Conservation (phyloP, 2,888 invertebrate genomes). For the Azorinus chamasolen region DNA sequence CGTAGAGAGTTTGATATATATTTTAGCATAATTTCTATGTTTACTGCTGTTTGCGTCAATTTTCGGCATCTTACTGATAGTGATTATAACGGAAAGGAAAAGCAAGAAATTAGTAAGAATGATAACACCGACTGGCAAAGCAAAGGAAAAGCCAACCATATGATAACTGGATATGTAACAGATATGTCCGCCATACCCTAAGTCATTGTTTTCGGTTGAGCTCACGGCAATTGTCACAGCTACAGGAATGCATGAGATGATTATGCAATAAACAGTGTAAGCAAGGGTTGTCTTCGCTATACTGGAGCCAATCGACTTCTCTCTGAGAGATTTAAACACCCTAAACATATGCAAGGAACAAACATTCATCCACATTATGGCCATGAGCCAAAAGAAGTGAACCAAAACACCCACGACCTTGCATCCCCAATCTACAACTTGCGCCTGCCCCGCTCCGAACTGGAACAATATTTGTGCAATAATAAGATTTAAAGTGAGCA, state of each 20-base stretch:
- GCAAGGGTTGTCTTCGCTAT: constrained; percentile 6
- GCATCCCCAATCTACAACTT: constrained; percentile 24
- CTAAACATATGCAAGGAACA: constrained; percentile 53
- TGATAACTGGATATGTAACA: constrained; percentile 42
- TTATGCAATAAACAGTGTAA: constrained; percentile 37
- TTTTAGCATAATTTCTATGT: constrained; percentile 36
- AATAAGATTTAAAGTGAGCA: constrained; percentile 25
- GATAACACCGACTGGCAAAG: constrained; percentile 27
- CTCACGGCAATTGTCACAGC: constrained; percentile 19
- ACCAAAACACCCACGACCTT: constrained; percentile 32
- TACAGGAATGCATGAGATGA: constrained; percentile 21
- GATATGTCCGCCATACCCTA: constrained; percentile 44
- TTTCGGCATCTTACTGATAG: constrained; percentile 30
- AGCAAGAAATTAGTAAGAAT: constrained; percentile 26
- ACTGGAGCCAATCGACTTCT: background rate
- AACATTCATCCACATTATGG: constrained; percentile 53
- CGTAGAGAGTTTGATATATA: constrained; percentile 49
- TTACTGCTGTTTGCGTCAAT: constrained; percentile 14
- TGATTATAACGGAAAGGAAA: constrained; percentile 36
- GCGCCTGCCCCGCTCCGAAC: constrained; percentile 32
- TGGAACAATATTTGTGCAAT: constrained; percentile 46
- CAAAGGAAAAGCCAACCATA: constrained; percentile 49
- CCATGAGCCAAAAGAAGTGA: constrained; percentile 54
- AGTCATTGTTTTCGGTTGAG: constrained; percentile 1
- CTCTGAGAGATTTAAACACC: constrained; percentile 14